Percentiles rank a stretch among this genome's conserved stretches.
These are phyloP conservation scores for Parotia lawesii DNA, from an alignment of 2,113 vertebrate species.

Conservation along the genomic window DNA sequence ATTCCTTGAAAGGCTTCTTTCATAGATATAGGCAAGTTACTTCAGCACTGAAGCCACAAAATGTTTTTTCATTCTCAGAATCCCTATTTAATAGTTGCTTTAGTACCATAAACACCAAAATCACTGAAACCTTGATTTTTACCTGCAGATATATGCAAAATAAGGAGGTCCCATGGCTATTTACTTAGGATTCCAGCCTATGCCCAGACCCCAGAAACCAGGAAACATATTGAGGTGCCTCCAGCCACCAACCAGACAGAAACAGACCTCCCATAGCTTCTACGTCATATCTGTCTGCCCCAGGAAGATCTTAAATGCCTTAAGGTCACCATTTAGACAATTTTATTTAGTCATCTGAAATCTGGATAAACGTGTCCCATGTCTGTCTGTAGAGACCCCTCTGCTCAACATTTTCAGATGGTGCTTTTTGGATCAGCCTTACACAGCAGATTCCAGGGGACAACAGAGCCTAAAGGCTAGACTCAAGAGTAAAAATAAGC, in stretches of 20 bases:
- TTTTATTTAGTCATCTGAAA: neutral
- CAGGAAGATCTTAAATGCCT: neutral
- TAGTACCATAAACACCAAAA: neutral
- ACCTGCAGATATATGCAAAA: neutral
- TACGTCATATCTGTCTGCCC: neutral
- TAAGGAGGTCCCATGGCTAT: neutral
- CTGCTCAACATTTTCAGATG: neutral
- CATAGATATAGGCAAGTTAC: neutral
- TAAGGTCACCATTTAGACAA: neutral
- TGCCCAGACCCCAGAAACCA: fast-evolving
- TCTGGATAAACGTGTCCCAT: fast-evolving
- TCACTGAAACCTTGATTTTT: neutral
- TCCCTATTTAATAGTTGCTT: neutral
- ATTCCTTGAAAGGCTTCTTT: neutral
- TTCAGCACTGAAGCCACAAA: neutral
- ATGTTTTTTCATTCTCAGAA: neutral
- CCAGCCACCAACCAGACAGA: neutral
- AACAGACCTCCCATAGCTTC: neutral
- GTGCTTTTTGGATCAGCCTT: neutral
- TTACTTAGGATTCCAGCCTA: neutral
- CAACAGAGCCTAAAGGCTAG: neutral
- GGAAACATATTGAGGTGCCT: neutral
- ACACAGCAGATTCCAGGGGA: neutral
- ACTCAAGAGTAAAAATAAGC: neutral
- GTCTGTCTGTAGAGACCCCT: neutral